A percentile compares a stretch with the other conserved stretches of the same genome.
Evolutionary conservation across 2,888 invertebrate species (phyloP).

Genomic region (Smittia sp.): DNA sequence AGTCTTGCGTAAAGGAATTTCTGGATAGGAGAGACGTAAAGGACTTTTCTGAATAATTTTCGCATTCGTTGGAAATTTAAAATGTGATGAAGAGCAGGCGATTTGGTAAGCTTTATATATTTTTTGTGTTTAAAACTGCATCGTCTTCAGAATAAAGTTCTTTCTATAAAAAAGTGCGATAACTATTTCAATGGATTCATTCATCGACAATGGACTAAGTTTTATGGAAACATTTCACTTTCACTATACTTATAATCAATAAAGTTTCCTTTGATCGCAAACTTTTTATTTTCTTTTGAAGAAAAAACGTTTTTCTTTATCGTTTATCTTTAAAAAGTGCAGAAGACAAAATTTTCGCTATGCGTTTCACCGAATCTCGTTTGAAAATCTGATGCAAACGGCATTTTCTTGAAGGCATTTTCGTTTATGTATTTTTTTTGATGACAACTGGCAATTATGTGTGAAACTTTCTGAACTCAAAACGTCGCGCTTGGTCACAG

Average conservation of each 20-base stretch:
- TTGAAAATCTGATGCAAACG: slow-evolving; percentile 12
- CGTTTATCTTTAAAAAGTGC: slow-evolving; percentile 31
- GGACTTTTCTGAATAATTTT: no score
- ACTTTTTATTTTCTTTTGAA: slow-evolving; percentile 27
- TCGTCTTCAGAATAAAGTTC: background rate
- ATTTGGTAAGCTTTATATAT: background rate
- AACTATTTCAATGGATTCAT: background rate
- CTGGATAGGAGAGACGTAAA: background rate
- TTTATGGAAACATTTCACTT: background rate
- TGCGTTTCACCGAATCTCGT: background rate
- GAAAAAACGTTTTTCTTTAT: slow-evolving; percentile 16
- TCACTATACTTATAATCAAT: slow-evolving; percentile 25
- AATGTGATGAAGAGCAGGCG: background rate
- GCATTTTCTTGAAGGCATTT: slow-evolving; percentile 24
- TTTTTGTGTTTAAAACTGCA: background rate
- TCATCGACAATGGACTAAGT: slow-evolving; percentile 8
- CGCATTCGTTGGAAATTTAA: background rate
- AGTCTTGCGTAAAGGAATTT: background rate
- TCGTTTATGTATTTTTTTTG: slow-evolving; percentile 16
- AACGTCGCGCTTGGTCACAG: background rate
- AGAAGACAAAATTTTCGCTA: slow-evolving; percentile 21
- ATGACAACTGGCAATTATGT: background rate
- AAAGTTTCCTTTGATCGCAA: background rate
- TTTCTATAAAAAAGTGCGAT: slow-evolving; percentile 7
- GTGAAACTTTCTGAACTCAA: background rate